phyloP scores from a whole-genome alignment of 2,113 vertebrate genomes.

The Diadophis punctatus region DNA sequence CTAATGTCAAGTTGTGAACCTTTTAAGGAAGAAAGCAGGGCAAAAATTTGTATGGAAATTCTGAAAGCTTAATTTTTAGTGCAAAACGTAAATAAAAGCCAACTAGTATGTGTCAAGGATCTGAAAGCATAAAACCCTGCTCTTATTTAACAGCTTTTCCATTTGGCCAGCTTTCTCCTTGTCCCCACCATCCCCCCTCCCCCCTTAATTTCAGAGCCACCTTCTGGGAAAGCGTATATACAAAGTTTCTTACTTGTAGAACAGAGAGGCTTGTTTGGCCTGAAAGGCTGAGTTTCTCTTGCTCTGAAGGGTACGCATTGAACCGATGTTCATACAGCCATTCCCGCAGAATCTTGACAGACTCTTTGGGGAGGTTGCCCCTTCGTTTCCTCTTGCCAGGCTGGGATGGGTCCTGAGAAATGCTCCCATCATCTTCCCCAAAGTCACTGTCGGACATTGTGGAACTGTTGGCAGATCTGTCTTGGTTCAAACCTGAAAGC shows the following conservation, averaged over 20 bases:
- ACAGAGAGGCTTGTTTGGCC: slow-evolving; percentile 88
- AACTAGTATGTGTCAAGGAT: not conserved
- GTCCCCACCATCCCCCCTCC: not conserved
- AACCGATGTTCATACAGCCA: slow-evolving; percentile 95
- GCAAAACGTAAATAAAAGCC: not conserved
- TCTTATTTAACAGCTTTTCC: not conserved
- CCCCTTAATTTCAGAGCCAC: not conserved
- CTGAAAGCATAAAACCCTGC: not conserved
- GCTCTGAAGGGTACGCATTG: slow-evolving; percentile 94
- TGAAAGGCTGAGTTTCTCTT: slow-evolving; percentile 90
- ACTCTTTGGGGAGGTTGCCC: slow-evolving; percentile 94
- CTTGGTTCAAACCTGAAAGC: slow-evolving; percentile 49
- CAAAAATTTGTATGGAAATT: not conserved
- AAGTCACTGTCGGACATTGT: slow-evolving; percentile 89
- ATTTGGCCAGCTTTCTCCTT: not conserved
- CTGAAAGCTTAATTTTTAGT: not conserved
- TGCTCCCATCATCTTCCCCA: slow-evolving; percentile 78
- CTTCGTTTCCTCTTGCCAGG: slow-evolving; percentile 86
- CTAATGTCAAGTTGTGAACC: not conserved
- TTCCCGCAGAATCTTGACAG: slow-evolving; percentile 88
- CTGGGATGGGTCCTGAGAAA: slow-evolving; percentile 76
- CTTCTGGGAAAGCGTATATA: not conserved
- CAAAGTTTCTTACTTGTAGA: slow-evolving; percentile 81
- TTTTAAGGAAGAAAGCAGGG: not conserved
- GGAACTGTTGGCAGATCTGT: slow-evolving; percentile 54